phyloP scores from a whole-genome alignment of 2,797 vertebrate species.

The Gymnothorax javanicus region DNA sequence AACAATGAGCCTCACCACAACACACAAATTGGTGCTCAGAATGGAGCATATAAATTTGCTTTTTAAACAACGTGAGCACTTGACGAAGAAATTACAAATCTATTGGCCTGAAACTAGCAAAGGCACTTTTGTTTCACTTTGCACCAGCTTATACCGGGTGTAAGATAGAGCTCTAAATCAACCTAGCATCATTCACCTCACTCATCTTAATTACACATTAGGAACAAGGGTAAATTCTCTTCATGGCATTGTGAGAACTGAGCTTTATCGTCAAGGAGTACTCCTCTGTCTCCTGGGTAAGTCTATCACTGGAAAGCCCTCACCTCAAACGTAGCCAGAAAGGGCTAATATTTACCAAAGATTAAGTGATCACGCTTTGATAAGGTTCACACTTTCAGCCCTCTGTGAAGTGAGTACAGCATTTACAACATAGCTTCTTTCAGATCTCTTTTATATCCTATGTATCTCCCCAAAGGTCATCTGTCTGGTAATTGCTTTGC shows the following conservation, averaged over 20 bases:
- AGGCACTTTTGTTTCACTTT: too few species aligned
- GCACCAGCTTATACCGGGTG: too few species aligned
- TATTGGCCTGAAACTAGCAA: too few species aligned
- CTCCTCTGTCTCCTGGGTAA: slow-evolving; percentile 48
- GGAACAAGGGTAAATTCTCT: not conserved
- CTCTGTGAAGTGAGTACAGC: slow-evolving; percentile 67
- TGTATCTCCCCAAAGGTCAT: slow-evolving; percentile 79
- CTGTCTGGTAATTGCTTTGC: slow-evolving; percentile 76
- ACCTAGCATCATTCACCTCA: slow-evolving; percentile 67
- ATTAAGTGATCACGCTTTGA: slow-evolving; percentile 73
- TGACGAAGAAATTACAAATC: too few species aligned
- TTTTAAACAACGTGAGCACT: too few species aligned
- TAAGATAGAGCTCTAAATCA: too few species aligned
- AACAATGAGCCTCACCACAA: too few species aligned
- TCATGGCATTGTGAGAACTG: not conserved
- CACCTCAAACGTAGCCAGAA: slow-evolving; percentile 66
- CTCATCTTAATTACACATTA: slow-evolving; percentile 35
- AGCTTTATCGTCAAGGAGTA: not conserved
- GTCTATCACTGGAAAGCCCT: slow-evolving; percentile 60
- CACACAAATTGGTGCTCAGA: too few species aligned
- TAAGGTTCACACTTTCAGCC: slow-evolving; percentile 58
- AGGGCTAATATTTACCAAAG: slow-evolving; percentile 67
- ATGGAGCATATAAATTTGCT: too few species aligned
- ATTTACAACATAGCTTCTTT: slow-evolving; percentile 56
- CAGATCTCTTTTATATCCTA: slow-evolving; percentile 71